These are phyloP conservation scores for Erpetoichthys calabaricus DNA, from an alignment of 2,797 vertebrate species.

Conservation along the genomic window DNA sequence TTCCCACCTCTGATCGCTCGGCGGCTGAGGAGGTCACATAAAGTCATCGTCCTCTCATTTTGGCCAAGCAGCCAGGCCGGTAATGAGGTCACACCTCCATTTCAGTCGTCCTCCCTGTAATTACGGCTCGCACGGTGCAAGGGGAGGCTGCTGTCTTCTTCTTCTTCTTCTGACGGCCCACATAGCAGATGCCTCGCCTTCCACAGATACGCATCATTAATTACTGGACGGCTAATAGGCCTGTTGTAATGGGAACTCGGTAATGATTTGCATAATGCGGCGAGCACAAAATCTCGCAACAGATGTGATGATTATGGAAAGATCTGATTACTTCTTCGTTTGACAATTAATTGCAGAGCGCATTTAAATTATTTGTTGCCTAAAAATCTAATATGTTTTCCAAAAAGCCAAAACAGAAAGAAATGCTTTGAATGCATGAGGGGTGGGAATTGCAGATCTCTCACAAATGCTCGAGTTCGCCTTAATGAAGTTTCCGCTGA, in stretches of 20 bases:
- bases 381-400: conserved; percentile 48
- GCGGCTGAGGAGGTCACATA: too few relatives aligned
- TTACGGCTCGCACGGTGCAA: too few relatives aligned
- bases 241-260: background rate
- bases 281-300: conserved; percentile 47
- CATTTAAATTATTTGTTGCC: conserved; percentile 62
- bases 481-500: too few relatives aligned
- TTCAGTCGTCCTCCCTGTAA: too few relatives aligned
- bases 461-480: conserved; percentile 13
- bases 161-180: too few relatives aligned
- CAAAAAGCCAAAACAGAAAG: conserved; percentile 6
- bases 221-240: background rate
- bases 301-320: conserved; percentile 51
- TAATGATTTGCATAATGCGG: conserved; percentile 55
- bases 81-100: too few relatives aligned
- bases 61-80: too few relatives aligned
- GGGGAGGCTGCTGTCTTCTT: too few relatives aligned
- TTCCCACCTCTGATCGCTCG: too few relatives aligned
- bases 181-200: background rate
- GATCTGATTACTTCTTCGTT: conserved; percentile 55
- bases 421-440: conserved; percentile 34
- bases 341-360: conserved; percentile 56
- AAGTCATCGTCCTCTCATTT: too few relatives aligned
- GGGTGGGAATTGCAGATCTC: conserved; percentile 52
- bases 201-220: background rate